Evolutionary conservation across 2,888 invertebrate genomes (phyloP), one percentile per base, ranked within the genome.

Genomic region (Tenthredo distinguenda): DNA sequence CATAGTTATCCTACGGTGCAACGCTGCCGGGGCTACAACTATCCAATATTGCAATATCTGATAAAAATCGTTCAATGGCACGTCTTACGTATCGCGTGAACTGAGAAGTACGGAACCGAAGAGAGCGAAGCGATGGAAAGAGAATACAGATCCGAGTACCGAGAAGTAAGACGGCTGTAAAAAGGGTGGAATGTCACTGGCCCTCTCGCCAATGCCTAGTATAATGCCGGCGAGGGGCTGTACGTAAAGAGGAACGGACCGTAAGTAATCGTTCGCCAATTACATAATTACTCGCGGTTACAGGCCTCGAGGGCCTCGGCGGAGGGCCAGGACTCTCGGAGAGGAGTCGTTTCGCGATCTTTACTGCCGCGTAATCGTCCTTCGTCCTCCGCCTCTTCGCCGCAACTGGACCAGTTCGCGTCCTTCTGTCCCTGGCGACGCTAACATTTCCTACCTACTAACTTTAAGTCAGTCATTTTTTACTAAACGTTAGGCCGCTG

Each of bases 201-300:
- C 65, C 40, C 81, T 18, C 40, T 58, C 50, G 65, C 83, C 50
- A 68, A 62, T 81, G 37, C 34, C 83, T 65, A 43, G 83, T 62
- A 43, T 58, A 92, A 92, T 91, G 92, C 92, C 90, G 91, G 91
- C 90, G 91, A 88, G 88, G 90, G 89, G 91, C 90, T 88, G 86
- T 83, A 15, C 68, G 34, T 34, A 68, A 68, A 62, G 62, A 81
- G 81, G 68, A 83, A 83, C 81, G 87, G 88, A 84, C 88, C 88
- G 92, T 92, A 92, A 93, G 93, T 93, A 93, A 93, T 93, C 92
- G 92, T 92, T 92, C 91, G 89, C 90, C 92, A 93, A 93, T 93
- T 93, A 93, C 92, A 92, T 92, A 93, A 93, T 93, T 93, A 93
- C 91, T 92, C 91, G 91, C 89, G 90, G 91, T 90, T 91, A 90